phyloP scores from a whole-genome alignment of 2,888 invertebrate species.

The Ptilodon capucinus region DNA sequence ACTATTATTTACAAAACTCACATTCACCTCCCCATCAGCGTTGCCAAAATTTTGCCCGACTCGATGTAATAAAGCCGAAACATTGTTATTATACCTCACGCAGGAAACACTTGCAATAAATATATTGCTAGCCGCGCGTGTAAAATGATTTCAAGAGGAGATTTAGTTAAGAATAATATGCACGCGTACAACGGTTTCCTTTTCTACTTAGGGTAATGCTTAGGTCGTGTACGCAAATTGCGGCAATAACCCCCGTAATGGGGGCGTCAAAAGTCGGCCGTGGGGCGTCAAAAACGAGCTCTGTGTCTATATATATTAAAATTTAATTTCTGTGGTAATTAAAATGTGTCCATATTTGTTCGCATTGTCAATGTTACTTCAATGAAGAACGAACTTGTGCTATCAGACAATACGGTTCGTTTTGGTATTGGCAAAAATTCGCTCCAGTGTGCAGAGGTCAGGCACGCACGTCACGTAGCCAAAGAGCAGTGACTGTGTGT shows the following conservation, averaged over 20 bases:
- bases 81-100: conserved; percentile 17
- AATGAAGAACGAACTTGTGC: too few relatives aligned
- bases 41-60: background rate
- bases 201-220: conserved; percentile 45
- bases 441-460: too few relatives aligned
- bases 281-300: too few relatives aligned
- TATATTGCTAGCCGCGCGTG: conserved; percentile 8
- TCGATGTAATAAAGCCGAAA: conserved; percentile 1
- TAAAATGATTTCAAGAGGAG: conserved; percentile 16
- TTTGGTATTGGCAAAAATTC: too few relatives aligned
- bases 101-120: conserved; percentile 21
- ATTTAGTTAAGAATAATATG: conserved; percentile 24
- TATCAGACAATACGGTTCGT: too few relatives aligned
- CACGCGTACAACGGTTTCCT: conserved; percentile 36
- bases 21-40: background rate
- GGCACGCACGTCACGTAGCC: conserved; percentile 18
- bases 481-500: conserved; percentile 25
- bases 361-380: too few relatives aligned
- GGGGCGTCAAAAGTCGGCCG: too few relatives aligned
- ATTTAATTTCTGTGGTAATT: too few relatives aligned
- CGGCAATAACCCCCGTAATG: too few relatives aligned
- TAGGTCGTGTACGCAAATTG: conserved; percentile 35
- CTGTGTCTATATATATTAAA: too few relatives aligned
- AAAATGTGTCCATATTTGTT: too few relatives aligned
- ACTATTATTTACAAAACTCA: background rate